Percentiles rank a stretch among this genome's conserved stretches.
Evolutionary conservation across 2,888 invertebrate genomes (phyloP).

Genomic region (Trichogramma dendrolimi): DNA sequence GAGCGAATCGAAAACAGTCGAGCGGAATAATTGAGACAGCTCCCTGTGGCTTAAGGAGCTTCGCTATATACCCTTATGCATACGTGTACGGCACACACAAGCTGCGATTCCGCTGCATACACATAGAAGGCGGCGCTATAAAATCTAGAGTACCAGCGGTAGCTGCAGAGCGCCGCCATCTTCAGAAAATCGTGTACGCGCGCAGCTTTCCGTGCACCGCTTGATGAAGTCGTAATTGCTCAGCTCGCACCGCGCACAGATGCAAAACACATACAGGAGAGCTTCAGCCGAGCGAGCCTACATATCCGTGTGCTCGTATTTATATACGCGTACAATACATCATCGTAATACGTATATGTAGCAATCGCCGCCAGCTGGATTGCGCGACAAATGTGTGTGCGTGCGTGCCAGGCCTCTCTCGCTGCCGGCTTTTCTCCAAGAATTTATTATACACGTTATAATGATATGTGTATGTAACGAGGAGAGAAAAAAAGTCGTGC

Average conservation of each 20-base stretch:
- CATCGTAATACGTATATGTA: background rate
- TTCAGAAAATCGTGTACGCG: constrained; percentile 5
- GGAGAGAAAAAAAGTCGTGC: background rate
- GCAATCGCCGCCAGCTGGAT: background rate
- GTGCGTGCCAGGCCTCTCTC: background rate
- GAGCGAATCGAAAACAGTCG: too few species aligned
- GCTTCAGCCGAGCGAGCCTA: background rate
- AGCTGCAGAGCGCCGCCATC: background rate
- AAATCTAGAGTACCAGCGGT: too few species aligned
- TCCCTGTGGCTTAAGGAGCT: too few species aligned
- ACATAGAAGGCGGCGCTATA: too few species aligned
- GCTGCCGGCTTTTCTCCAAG: constrained; percentile 1
- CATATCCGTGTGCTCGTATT: background rate
- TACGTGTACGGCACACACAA: too few species aligned
- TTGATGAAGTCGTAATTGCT: constrained; percentile 20
- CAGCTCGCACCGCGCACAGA: constrained; percentile 10
- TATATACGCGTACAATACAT: too few species aligned
- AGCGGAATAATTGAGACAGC: too few species aligned
- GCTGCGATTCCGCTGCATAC: too few species aligned
- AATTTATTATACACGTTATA: too few species aligned
- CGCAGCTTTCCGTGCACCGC: background rate
- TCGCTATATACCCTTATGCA: too few species aligned
- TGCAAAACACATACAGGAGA: background rate
- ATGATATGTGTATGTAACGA: background rate
- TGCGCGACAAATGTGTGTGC: background rate